Evolutionary conservation across 1,140 invertebrate genomes (phyloP), one percentile per base, ranked within the genome.

Genomic region (Aphidius ervi): DNA sequence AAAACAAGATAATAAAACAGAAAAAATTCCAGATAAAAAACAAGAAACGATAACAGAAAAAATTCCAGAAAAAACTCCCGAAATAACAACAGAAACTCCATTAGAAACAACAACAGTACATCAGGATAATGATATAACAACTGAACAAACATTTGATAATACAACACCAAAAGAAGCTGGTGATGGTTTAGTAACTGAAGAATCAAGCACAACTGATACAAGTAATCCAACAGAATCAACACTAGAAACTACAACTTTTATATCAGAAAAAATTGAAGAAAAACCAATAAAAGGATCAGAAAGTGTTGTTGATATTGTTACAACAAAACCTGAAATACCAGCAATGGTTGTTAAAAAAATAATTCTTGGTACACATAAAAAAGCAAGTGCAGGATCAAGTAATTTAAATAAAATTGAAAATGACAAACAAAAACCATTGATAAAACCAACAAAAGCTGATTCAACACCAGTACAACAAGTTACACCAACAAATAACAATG

Each of bases 361-460:
- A 39, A 66, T 39, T 56, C 20, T 49, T 1, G 45, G 20, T 49
- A 54, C 49, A 9, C 69, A 66, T 4, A 72, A 71, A 45, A 74
- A 76, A 54, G 65, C 69, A 0, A 74, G 57, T 9, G 31, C 70
- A 0, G 70, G 70, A 5, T 66, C 69, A 0, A 58, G 47, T 2
- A 77, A 66, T 46, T 9, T 65, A 1, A 78, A 80, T 48, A 67
- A 71, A 5, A 75, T 78, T 8, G 55, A 62, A 1, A 66, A 63
- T 20, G 65, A 69, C 5, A 23, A 43, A 0, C 69, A 70, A 6
- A 71, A 75, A 53, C 68, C 69, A 23, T 5, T 62, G 0, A 62
- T 56, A 1, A 60, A 55, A 60, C 66, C 66, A 2, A 65, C 48
- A 9, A 71, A 57, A 8, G 67, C 68, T 7, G 65, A 69, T 23